A percentile compares a stretch with the other conserved stretches of the same genome.
Evolutionary conservation across 2,797 vertebrate genomes (phyloP).

Genomic region (Dromococcyx pavoninus): DNA sequence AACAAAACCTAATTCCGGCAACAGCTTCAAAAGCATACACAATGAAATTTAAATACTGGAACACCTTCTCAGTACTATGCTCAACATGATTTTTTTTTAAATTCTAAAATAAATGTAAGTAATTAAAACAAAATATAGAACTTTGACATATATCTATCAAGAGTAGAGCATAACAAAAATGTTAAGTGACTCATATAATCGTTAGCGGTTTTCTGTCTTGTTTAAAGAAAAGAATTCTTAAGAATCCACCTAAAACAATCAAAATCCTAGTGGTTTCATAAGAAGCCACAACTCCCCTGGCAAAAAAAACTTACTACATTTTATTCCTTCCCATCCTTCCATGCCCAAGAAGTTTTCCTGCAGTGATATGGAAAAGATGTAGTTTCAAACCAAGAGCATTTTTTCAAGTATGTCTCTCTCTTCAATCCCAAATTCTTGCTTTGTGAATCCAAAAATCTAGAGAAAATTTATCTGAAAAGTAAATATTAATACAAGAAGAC

Average conservation of each 20-base stretch:
- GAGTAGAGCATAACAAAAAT: not conserved
- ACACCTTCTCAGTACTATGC: not conserved
- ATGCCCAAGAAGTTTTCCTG: not conserved
- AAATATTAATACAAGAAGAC: not conserved
- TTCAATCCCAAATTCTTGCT: not conserved
- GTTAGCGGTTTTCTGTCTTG: not conserved
- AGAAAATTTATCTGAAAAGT: not conserved
- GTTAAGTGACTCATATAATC: not conserved
- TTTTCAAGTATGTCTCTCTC: not conserved
- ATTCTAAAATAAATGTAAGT: not conserved
- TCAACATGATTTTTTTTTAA: not conserved
- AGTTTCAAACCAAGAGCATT: not conserved
- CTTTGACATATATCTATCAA: not conserved
- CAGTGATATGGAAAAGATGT: not conserved
- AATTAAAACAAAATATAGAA: not conserved
- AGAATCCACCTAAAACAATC: not conserved
- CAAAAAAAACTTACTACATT: not conserved
- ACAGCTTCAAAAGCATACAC: not conserved
- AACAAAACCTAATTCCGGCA: not conserved
- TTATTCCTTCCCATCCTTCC: not conserved
- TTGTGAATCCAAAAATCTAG: not conserved
- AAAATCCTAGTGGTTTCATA: not conserved
- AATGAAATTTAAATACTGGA: not conserved
- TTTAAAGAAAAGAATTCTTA: not conserved
- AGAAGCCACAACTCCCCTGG: not conserved